Conservation (phyloP, 1,140 invertebrate species). For the Anagrus nilaparvatae region DNA sequence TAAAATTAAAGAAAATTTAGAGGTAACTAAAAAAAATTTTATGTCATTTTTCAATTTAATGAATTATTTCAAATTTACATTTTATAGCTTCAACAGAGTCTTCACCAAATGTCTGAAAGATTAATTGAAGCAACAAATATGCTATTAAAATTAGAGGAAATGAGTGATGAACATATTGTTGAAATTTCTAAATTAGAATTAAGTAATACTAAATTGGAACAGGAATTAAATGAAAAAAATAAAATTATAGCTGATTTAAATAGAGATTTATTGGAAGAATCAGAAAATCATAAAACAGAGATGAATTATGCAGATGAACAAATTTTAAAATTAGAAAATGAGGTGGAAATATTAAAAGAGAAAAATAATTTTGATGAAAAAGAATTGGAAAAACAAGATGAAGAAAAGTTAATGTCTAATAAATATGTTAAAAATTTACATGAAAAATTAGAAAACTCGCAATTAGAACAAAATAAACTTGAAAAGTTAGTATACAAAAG, state of each 20-base stretch:
- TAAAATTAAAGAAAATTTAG: slow-evolving; percentile 21
- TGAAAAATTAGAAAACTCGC: slow-evolving; percentile 28
- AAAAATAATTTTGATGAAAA: slow-evolving; percentile 19
- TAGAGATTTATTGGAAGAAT: slow-evolving; percentile 14
- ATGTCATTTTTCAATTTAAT: slow-evolving; percentile 2
- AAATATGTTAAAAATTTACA: too few species aligned
- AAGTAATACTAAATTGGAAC: slow-evolving; percentile 23
- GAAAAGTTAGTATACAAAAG: slow-evolving; percentile 29
- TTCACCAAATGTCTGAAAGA: slow-evolving; percentile 28
- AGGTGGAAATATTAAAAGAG: slow-evolving; percentile 20
- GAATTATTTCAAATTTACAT: slow-evolving; percentile 7
- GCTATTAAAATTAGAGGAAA: slow-evolving; percentile 30
- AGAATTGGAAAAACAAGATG: slow-evolving; percentile 17
- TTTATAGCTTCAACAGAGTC: slow-evolving; percentile 25
- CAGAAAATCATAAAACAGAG: slow-evolving; percentile 9
- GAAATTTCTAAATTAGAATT: slow-evolving; percentile 27
- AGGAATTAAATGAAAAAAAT: slow-evolving; percentile 23
- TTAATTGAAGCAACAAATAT: slow-evolving; percentile 23
- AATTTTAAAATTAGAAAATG: slow-evolving; percentile 19
- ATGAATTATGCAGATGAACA: slow-evolving; percentile 20
- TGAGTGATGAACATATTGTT: slow-evolving; percentile 25
- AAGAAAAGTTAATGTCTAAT: slow-evolving; percentile 16
- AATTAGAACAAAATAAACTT: slow-evolving; percentile 16
- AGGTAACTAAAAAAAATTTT: slow-evolving; percentile 21
- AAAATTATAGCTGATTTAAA: slow-evolving; percentile 16